Conservation (phyloP, 2,113 vertebrate species). For the Coptodon bakossiorum region DNA sequence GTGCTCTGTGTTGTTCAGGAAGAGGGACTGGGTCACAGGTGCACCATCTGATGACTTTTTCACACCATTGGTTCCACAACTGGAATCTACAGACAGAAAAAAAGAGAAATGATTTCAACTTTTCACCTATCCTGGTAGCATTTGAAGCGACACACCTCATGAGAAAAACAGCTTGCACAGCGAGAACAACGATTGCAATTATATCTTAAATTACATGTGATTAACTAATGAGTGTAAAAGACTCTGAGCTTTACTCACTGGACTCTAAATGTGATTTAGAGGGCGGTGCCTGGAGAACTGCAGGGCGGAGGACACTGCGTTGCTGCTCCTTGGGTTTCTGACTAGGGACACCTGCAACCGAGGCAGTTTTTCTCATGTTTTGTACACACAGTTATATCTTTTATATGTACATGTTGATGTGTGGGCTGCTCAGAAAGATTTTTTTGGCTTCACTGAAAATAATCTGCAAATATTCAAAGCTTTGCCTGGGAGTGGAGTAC, state of each 20-base stretch:
- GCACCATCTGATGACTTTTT: slow-evolving; percentile 76
- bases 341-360: slow-evolving; percentile 86
- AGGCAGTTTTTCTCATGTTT: slow-evolving; percentile 31
- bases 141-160: background rate
- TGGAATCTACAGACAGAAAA: slow-evolving; percentile 68
- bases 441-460: background rate
- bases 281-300: slow-evolving; percentile 88
- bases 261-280: slow-evolving; percentile 83
- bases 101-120: background rate
- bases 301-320: slow-evolving; percentile 92
- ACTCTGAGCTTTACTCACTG: slow-evolving; percentile 68
- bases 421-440: background rate
- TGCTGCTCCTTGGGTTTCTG: slow-evolving; percentile 97
- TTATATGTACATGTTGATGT: background rate
- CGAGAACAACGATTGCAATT: background rate
- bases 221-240: background rate
- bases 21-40: slow-evolving; percentile 52
- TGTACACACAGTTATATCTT: background rate
- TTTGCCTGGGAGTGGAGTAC: background rate
- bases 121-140: background rate
- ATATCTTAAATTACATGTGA: background rate
- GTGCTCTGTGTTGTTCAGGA: slow-evolving; percentile 71
- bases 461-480: background rate
- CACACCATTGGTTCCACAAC: slow-evolving; percentile 92
- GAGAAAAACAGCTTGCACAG: background rate